phyloP scores from a whole-genome alignment of 2,888 invertebrate species.

The Hyppa rectilinea region DNA sequence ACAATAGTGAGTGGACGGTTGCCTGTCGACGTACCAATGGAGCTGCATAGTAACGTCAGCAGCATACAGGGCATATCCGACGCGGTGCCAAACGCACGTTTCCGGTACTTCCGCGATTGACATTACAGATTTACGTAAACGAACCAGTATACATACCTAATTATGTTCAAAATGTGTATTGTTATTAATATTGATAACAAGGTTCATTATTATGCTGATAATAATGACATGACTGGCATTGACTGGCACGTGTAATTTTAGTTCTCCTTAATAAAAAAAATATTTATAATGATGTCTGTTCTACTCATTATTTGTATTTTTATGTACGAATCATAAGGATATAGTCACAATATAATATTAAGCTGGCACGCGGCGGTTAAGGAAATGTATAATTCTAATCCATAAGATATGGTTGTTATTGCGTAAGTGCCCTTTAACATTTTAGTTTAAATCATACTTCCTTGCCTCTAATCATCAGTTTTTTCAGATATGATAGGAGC shows the following conservation, averaged over 20 bases:
- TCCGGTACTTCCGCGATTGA: conserved; percentile 69
- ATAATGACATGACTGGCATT: too few relatives aligned
- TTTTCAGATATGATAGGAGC: not conserved
- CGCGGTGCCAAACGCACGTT: conserved; percentile 69
- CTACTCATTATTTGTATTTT: not conserved
- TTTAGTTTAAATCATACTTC: not conserved
- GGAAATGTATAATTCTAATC: too few relatives aligned
- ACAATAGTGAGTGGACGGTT: conserved; percentile 37
- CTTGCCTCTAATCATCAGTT: not conserved
- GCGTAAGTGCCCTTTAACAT: not conserved
- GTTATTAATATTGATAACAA: conserved; percentile 10
- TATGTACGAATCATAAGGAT: conserved; percentile 10
- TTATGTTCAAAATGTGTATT: conserved; percentile 9
- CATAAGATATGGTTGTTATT: not conserved
- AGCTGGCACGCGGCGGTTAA: not conserved
- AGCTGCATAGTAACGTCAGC: conserved; percentile 64
- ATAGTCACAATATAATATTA: not conserved
- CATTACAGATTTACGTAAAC: conserved; percentile 65
- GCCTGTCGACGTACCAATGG: conserved; percentile 24
- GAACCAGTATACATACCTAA: conserved; percentile 36
- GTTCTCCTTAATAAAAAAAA: conserved; percentile 19
- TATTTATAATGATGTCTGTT: not conserved
- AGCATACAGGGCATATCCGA: conserved; percentile 68
- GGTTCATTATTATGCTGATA: conserved; percentile 12
- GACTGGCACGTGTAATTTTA: not conserved